Base-by-base conservation (phyloP, 2,797 vertebrate species). In the Agapornis canus region DNA sequence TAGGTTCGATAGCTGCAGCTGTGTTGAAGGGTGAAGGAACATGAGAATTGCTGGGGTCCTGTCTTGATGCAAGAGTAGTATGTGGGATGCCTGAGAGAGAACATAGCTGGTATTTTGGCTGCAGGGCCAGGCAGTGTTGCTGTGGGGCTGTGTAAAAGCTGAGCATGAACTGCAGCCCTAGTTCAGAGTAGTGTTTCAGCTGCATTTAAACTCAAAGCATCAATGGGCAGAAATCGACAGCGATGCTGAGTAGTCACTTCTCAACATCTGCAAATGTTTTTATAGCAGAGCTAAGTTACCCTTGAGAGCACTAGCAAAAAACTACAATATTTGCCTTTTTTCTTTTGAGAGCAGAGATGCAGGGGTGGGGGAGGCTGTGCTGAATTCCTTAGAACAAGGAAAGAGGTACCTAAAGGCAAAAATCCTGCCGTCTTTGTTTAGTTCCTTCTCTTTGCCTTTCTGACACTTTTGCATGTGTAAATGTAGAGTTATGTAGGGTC, bases 261-360 rank as follows among this genome's bases (percentile, higher is more conserved):
- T 92, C 45, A 52, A 90, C 95, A 94, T 95, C 96, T 97, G 95
- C 91, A 94, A 49, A 51, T 75, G 19, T 90, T 95, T 94, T 82
- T 76, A 80, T 56, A 77, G 85, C 73, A 68, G 43, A 88, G 51
- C 64, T 82, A 54, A 52, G 83, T 92, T 71, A 73, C 85, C 60
- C 91, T 65, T 60, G 94, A 92, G 94, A 94, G 64, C 14, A 49
- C 49, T 71, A 90, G 60, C 54, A 70, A 70, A 70, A 86, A 84
- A 72, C 31, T 76, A 45, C 64, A 76, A 26, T 39, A 48, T 80
- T 63, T 31, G 6, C 5, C 10, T 65, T 3, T 17, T 21, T 22
- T 25, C 40, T 35, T 59, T 72, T 78, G 66, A 80, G 71, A 73
- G 12, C 21, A 29, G 57, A 61, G 31, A 82, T 86, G 22, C 54